phyloP scores from a whole-genome alignment of 1,140 invertebrate genomes.

The Telenomus remus region DNA sequence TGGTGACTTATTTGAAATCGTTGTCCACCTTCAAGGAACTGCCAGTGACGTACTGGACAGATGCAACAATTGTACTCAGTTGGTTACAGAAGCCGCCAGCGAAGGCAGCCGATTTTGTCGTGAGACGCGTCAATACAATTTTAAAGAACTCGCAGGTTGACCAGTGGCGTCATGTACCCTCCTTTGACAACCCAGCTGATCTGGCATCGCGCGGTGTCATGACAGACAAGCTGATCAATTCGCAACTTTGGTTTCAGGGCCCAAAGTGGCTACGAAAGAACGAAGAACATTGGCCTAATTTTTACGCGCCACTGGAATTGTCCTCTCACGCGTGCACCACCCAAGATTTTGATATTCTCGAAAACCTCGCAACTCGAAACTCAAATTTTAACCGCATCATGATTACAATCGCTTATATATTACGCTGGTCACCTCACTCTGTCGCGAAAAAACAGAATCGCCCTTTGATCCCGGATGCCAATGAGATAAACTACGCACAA shows the following conservation, averaged over 20 bases:
- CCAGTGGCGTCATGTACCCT: neutral
- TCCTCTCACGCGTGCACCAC: too few species aligned
- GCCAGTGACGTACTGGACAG: neutral
- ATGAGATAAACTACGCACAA: too few species aligned
- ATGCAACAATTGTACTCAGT: constrained; percentile 12
- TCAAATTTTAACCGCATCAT: too few species aligned
- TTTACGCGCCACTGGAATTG: neutral
- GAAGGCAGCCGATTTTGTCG: neutral
- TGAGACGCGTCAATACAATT: neutral
- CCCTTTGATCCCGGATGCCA: too few species aligned
- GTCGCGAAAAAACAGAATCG: too few species aligned
- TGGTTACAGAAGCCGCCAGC: neutral
- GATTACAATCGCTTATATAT: too few species aligned
- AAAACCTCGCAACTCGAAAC: too few species aligned
- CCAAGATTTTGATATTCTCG: neutral
- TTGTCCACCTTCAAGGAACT: neutral
- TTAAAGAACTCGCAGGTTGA: neutral
- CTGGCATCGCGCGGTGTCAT: neutral
- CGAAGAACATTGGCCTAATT: neutral
- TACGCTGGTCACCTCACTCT: too few species aligned
- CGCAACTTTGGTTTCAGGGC: neutral
- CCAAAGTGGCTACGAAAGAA: neutral
- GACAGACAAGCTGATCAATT: neutral
- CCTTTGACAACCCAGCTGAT: neutral
- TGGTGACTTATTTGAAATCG: neutral